Base-by-base conservation (phyloP, 2,888 invertebrate genomes). In the Neoaliturus tenellus region DNA sequence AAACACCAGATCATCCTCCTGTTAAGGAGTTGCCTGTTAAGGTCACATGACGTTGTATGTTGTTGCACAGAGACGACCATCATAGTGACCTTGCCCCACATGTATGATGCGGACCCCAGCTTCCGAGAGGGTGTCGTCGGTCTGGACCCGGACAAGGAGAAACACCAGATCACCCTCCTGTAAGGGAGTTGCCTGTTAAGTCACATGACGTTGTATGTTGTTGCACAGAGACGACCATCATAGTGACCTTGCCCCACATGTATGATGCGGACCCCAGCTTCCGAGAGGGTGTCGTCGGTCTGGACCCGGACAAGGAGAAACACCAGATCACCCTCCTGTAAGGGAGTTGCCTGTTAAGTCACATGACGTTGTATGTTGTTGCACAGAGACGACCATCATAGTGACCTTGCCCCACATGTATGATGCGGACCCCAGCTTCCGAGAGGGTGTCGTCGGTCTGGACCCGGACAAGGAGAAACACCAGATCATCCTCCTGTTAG, bases 381-480 rank as follows among this genome's bases (percentile, higher is more conserved):
- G 85, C 85, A 2, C 85, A 89, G 94, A 94, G 0, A 95, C 93
- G 0, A 97, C 98, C 0, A 90, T 98, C 67, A 92, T 94, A 14
- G 95, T 93, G 0, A 96, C 97, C 0, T 89, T 96, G 89, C 98
- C 98, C 0, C 98, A 98, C 90, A 96, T 95, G 88, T 93, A 94
- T 85, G 92, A 93, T 0, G 91, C 92, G 0, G 95, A 96, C 87
- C 89, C 89, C 12, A 89, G 88, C 10, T 92, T 91, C 86, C 78
- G 89, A 39, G 84, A 88, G 0, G 91, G 91, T 0, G 93, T 94
- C 0, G 92, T 92, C 80, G 96, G 96, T 2, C 89, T 96, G 0
- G 91, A 91, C 83, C 96, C 96, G 0, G 92, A 93, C 83, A 90
- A 93, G 85, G 92, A 94, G 80, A 92, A 95, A 80, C 98, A 98